Evolutionary conservation across 2,797 vertebrate genomes (phyloP), one percentile per base, ranked within the genome.

Genomic region (Girardinus metallicus): DNA sequence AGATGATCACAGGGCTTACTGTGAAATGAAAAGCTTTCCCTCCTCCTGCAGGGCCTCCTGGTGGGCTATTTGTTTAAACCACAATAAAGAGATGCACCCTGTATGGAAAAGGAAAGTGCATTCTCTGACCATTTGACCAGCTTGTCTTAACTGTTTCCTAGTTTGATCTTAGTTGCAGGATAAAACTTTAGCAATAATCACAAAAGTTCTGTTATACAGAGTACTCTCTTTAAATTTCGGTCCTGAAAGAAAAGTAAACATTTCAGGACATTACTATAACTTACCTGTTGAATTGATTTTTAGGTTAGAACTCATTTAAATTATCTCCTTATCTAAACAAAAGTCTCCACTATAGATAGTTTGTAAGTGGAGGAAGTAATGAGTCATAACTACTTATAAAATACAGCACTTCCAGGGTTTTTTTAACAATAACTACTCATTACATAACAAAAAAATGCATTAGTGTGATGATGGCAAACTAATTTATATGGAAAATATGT

Each of bases 211-310:
- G 47, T 53, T 77, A 71, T 84, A 81, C 74, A 68, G 79, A 84
- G 91, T 78, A 68, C 36, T 78, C 18, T 73, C 76, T 86, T 73
- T 78, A 73, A 80, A 84, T 80, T 62, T 73, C 81, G 73, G 23
- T 76, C 60, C 76, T 83, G 80, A 87, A 85, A 87, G 82, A 88
- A 88, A 87, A 26, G 53, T 55, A 47, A 16, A 79, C 47, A 76
- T n/a, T 83, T 43, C 43, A 74, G 36, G 41, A 29, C 12, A 26
- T 43, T 39, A 23, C 23, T 34, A 31, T 43, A 78, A 80, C 88
- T 87, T 90, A 81, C 75, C 36, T 66, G 21, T 26, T 68, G 7
- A 36, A 21, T 9, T 26, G 1, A 23, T 26, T 41, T 41, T 26
- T 41, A 41, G 36, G 2, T 68, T 18, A 36, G 16, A 64, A 64